Conservation (phyloP, 2,113 vertebrate species). For the Leucopsar rothschildi region DNA sequence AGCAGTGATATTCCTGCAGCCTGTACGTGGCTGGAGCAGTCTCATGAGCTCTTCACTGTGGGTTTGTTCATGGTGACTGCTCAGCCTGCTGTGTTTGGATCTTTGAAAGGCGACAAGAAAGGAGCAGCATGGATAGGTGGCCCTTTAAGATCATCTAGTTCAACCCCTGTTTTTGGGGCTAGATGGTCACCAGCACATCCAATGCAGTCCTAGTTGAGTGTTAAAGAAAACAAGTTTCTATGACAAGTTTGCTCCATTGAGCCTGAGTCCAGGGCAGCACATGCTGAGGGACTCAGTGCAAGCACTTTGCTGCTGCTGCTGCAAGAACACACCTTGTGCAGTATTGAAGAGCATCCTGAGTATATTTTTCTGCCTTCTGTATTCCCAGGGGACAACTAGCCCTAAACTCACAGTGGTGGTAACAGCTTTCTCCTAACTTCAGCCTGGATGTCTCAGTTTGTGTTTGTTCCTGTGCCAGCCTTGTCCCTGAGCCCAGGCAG, state of each 20-base stretch:
- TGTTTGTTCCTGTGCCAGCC: background rate
- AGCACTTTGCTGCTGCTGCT: background rate
- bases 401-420: background rate
- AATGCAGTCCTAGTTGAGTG: accelerated
- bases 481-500: background rate
- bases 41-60: accelerated
- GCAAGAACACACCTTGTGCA: background rate
- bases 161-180: too few species aligned
- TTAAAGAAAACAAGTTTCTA: background rate
- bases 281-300: accelerated
- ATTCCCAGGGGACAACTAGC: background rate
- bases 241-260: accelerated
- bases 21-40: accelerated
- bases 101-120: background rate
- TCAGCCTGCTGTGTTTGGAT: accelerated
- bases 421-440: background rate
- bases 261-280: background rate
- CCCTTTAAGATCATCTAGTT: background rate
- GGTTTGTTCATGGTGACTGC: accelerated
- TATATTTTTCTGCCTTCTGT: background rate
- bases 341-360: background rate
- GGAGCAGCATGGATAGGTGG: accelerated
- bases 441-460: accelerated
- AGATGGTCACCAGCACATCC: background rate
- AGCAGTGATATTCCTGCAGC: background rate